Base-by-base conservation (phyloP, 1,140 invertebrate genomes). In the Danaus melanippus region DNA sequence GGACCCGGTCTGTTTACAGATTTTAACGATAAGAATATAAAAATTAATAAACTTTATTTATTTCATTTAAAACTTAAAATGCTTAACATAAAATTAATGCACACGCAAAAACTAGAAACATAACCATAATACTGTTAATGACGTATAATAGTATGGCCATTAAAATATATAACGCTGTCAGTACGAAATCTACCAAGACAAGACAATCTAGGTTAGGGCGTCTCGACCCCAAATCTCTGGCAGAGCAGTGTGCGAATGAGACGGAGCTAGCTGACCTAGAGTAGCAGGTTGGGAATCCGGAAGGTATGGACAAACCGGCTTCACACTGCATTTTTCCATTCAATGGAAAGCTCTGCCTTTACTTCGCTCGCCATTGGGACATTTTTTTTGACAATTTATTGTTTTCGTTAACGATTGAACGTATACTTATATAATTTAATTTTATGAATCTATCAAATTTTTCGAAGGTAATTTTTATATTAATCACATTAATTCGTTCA, bases 251-350 rank as follows among this genome's bases (percentile, higher is more conserved):
- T 65, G 78, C 55, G 74, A 85, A 75, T 55, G 78, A 67, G 79
- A 80, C 56, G 51, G 60, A 47, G 65, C 57, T 56, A 64, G 53
- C 56, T 83, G 82, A 85, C 82, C 82, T 85, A 83, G 75, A 85
- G 78, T 71, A 76, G 75, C 82, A 85, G 82, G 82, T 85, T 83
- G 82, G 73, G 82, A 85, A 85, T 85, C 82, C 82, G 82, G 82
- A 85, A 85, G 79, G 77, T 82, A 84, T 64, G 66, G 67, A 71
- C 59, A 82, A 85, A 85, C 82, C 82, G 82, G 82, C 79, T 85
- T 51, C 66, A 64, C 64, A 66, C 61, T 79, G 82, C 82, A 85
- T 85, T 83, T 85, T 83, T 85, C 79, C 82, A 80, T 79, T 83
- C 79, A 83, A 76, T 83, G 79, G 82, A 85, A 85, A 85, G 79